Base-by-base conservation (phyloP, 2,797 vertebrate genomes). In the Lophius americanus region DNA sequence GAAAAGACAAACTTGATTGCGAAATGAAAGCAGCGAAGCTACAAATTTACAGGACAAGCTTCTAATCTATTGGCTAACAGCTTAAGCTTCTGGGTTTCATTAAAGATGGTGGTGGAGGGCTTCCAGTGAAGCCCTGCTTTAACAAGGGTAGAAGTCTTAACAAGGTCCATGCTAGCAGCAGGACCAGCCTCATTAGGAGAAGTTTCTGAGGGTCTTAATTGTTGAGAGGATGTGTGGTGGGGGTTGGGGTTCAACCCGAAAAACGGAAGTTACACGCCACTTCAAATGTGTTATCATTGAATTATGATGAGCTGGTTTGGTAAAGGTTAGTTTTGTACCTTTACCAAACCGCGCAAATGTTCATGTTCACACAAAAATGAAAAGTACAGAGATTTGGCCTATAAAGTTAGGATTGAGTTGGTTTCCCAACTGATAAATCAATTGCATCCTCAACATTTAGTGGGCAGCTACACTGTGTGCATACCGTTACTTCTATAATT, bases 71-170 rank as follows among this genome's bases (percentile, higher is more conserved):
- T 9, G 6, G 35, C 57, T 43, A 44, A 42, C 60, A 32, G 50
- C 59, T 53, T 7, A 23, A 69, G 56, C 71, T 56, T 77, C 84
- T 90, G 88, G 67, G 55, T 14, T 77, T 68, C 70, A 84, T 90
- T 83, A 88, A 67, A n/a, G 36, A 51, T 9, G 44, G 62, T 66
- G 47, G 62, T 56, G 11, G 44, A 61, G 54, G 64, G 57, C 51
- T 51, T 85, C 78, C 70, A 73, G 68, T 85, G 73, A 57, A 43
- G 56, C 10, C 32, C 37, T 7, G 60, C 60, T 69, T 81, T 89
- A 86, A 85, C 60, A 44, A 84, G 80, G 72, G 53, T 53, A 68
- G 13, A 42, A 67, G 51, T 42, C 75, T 83, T 90, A 88, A 90
- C 47, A 23, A 90, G 84, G 68, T 67, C 71, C 62, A 36, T 52